These are phyloP conservation scores for Gasteruption jaculator DNA, from an alignment of 2,888 invertebrate genomes.

Conservation along the genomic window DNA sequence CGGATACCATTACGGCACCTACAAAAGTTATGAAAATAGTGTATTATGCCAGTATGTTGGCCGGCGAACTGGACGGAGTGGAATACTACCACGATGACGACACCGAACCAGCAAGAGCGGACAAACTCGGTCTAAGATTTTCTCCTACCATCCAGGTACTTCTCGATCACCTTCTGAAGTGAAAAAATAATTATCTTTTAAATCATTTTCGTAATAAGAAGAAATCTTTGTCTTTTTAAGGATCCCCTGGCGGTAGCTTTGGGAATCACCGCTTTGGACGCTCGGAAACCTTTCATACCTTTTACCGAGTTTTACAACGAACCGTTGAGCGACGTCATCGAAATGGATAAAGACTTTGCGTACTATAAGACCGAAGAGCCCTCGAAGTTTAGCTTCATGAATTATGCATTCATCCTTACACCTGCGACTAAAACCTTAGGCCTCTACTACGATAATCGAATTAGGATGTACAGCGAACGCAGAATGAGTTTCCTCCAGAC, in stretches of 20 bases:
- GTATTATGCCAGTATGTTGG: constrained; percentile 83
- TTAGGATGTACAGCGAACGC: constrained; percentile 91
- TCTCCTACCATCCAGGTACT: too few species aligned
- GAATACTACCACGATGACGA: constrained; percentile 59
- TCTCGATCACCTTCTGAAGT: too few species aligned
- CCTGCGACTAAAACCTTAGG: constrained; percentile 89
- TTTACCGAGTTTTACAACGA: constrained; percentile 94
- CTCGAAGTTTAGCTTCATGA: constrained; percentile 81
- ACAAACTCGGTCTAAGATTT: constrained; percentile 32
- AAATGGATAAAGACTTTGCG: constrained; percentile 92
- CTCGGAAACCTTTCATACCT: constrained; percentile 77
- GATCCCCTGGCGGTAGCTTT: constrained; percentile 67
- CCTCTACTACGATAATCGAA: constrained; percentile 89
- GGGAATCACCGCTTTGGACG: constrained; percentile 72
- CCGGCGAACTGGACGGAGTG: constrained; percentile 71
- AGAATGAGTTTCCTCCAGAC: constrained; percentile 81
- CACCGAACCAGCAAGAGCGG: constrained; percentile 41
- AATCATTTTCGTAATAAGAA: background rate
- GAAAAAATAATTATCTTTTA: background rate
- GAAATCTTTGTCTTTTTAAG: too few species aligned
- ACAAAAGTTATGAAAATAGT: constrained; percentile 87
- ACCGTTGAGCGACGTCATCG: constrained; percentile 84
- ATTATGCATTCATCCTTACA: constrained; percentile 85
- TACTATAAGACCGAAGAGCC: constrained; percentile 72
- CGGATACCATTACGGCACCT: constrained; percentile 76